phyloP scores from a whole-genome alignment of 2,113 vertebrate genomes.

The Anthoscopus minutus region DNA sequence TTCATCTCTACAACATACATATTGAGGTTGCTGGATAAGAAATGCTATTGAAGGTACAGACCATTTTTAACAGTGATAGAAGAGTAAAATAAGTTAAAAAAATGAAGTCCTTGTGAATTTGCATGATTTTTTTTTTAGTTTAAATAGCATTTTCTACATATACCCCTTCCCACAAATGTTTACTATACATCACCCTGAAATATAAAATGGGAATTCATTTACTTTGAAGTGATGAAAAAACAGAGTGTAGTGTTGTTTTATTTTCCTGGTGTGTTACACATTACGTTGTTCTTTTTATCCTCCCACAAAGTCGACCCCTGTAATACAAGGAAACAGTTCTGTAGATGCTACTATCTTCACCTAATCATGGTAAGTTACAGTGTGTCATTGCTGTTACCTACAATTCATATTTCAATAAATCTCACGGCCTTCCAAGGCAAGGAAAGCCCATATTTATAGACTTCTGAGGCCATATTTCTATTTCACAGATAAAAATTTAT shows the following conservation, averaged over 20 bases:
- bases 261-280: background rate
- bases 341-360: background rate
- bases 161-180: background rate
- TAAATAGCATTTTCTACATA: background rate
- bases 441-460: slow-evolving; percentile 7
- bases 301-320: background rate
- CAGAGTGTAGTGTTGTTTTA: background rate
- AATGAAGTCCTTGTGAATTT: background rate
- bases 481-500: slow-evolving; percentile 47
- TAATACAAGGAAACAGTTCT: background rate
- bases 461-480: slow-evolving; percentile 24
- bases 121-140: background rate
- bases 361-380: slow-evolving; percentile 24
- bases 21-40: slow-evolving; percentile 36
- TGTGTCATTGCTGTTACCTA: background rate
- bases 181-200: background rate
- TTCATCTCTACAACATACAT: slow-evolving; percentile 62
- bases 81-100: background rate
- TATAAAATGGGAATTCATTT: background rate
- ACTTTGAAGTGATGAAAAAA: background rate
- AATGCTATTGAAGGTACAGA: background rate
- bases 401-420: slow-evolving; percentile 28
- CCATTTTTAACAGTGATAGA: slow-evolving; percentile 33
- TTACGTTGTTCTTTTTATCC: background rate
- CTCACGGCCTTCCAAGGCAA: background rate